Evolutionary conservation across 1,140 invertebrate species (phyloP).

Genomic region (Psilanteris sp.): DNA sequence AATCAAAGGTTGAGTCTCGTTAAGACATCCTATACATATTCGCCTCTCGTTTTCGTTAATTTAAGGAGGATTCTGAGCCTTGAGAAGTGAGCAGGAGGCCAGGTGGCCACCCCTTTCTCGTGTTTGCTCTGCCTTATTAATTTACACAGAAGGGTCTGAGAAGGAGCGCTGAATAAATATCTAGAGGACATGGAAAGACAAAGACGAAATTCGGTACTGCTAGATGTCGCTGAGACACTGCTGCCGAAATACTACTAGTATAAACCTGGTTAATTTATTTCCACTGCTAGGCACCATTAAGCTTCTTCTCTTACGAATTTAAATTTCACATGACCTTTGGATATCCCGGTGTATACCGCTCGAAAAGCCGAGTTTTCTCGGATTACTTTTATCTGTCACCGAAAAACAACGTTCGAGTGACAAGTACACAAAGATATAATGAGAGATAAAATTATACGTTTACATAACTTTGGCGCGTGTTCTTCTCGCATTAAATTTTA

Average conservation of each 20-base stretch:
- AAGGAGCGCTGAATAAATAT: slow-evolving; percentile 66
- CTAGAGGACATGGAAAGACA: slow-evolving; percentile 59
- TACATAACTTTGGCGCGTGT: neutral
- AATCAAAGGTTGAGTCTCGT: slow-evolving; percentile 44
- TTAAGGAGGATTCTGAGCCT: slow-evolving; percentile 55
- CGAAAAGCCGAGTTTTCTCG: slow-evolving; percentile 12
- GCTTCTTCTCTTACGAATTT: slow-evolving; percentile 55
- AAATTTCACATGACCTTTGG: slow-evolving; percentile 43
- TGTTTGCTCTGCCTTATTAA: slow-evolving; percentile 67
- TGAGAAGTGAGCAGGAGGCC: slow-evolving; percentile 57
- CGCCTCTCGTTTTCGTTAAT: slow-evolving; percentile 66
- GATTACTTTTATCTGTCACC: slow-evolving; percentile 25
- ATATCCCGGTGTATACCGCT: slow-evolving; percentile 18
- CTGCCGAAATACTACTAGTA: slow-evolving; percentile 50
- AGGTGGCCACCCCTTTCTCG: slow-evolving; percentile 65
- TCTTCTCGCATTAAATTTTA: neutral
- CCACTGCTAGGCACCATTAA: slow-evolving; percentile 55
- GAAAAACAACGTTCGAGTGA: slow-evolving; percentile 6
- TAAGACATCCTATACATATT: slow-evolving; percentile 62
- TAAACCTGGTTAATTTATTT: slow-evolving; percentile 63
- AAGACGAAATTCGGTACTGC: slow-evolving; percentile 60
- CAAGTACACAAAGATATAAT: slow-evolving; percentile 9
- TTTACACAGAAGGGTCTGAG: slow-evolving; percentile 66
- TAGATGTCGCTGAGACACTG: slow-evolving; percentile 55
- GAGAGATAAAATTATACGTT: slow-evolving; percentile 1